Evolutionary conservation across 2,888 invertebrate species (phyloP), one percentile per base, ranked within the genome.

Genomic region (Polymixis flavicincta): DNA sequence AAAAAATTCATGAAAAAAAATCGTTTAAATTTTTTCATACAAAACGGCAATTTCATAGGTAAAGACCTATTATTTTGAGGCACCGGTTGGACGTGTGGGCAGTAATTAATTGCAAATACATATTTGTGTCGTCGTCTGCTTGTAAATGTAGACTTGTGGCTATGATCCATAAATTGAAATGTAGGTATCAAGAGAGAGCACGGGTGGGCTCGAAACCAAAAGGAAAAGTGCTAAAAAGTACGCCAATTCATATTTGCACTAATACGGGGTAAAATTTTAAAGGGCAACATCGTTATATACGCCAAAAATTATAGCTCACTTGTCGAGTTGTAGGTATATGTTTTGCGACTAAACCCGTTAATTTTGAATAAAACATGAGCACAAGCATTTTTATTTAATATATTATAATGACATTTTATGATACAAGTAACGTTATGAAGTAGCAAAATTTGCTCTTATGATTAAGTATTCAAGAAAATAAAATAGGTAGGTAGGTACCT

Each of bases 31-130:
- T n/a, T n/a, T n/a, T n/a, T n/a, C n/a, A n/a, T n/a, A n/a, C n/a
- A n/a, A n/a, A n/a, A n/a, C n/a, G n/a, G n/a, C n/a, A n/a, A n/a
- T n/a, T n/a, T n/a, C n/a, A n/a, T n/a, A n/a, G n/a, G n/a, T n/a
- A n/a, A n/a, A n/a, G n/a, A n/a, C n/a, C n/a, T n/a, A n/a, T n/a
- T n/a, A n/a, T 78, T 85, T 71, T 64, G 42, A 68, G 22, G 8
- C 9, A 71, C 61, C 57, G 32, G 22, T 61, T 73, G 14, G 14
- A 59, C 67, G 66, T 57, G 70, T 82, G 52, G 77, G 77, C 52
- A 59, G 32, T 25, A 42, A 70, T 50, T 50, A 37, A 67, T 65
- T 54, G 32, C 9, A 59, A 59, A 78, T 60, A 55, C 17, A 55
- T 55, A 70, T 78, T 59, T 50, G 63, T 63, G 28, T 22, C 45